Evolutionary conservation across 1,140 invertebrate species (phyloP), one percentile per base, ranked within the genome.

Genomic region (Ceratosolen fusciceps): DNA sequence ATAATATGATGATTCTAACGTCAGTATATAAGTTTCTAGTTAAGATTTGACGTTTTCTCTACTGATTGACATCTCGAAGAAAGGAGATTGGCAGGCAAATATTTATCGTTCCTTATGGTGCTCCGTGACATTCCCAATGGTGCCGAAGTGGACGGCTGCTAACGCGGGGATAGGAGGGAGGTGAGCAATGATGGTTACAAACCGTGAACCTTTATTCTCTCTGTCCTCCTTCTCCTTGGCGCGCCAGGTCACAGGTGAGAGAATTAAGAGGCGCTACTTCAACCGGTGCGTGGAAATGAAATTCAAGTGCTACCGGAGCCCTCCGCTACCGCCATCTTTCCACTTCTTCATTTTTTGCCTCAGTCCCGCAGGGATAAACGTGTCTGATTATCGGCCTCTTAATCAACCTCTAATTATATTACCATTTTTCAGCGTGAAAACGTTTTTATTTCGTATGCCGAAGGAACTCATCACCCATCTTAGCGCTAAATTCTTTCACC

Each of bases 161-260:
- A n/a, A n/a, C n/a, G n/a, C n/a, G n/a, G n/a, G n/a, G n/a, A n/a
- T n/a, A n/a, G n/a, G n/a, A n/a, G n/a, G n/a, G n/a, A n/a, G n/a
- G n/a, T n/a, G n/a, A 58, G 74, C 71, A 79, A 73, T 80, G 80
- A 81, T 77, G 81, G 82, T 82, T 84, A 84, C 82, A 83, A 82
- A 83, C 85, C 52, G 77, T 81, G 83, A 31, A 49, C 34, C 29
- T 49, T 31, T 24, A 72, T 37, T 49, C 47, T 70, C 43, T 65
- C 10, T 34, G 16, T 58, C 60, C 31, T 74, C 56, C 26, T 31
- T 74, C 70, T 77, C 80, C 70, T 77, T 29, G 24, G 0, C 29
- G 8, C n/a, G 39, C 26, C 58, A 81, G 84, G 84, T 86, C 84
- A 85, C 82, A 85, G 85, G 82, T 84, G 85, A 86, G 85, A 77